Base-by-base conservation (phyloP, 2,113 vertebrate genomes). In the Psittacus erithacus region DNA sequence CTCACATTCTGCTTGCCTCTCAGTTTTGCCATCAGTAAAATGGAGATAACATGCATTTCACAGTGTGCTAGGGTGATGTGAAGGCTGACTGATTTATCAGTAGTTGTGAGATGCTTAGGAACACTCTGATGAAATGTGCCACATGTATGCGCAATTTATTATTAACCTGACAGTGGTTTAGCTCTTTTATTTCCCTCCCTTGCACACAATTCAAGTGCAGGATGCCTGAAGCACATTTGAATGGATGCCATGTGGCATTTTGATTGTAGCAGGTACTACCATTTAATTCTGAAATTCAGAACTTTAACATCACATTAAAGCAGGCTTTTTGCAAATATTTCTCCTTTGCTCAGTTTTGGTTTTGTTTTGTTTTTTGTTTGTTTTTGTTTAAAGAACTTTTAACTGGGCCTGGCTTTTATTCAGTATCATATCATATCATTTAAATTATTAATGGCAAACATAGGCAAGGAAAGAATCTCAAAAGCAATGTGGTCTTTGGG, bases 41-140 rank as follows among this genome's bases (percentile, higher is more conserved):
- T 60, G 86, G 90, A 92, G 90, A 93, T 92, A 94, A 94, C 96
- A 76, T 35, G 77, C 86, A 92, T 86, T 82, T 84, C 86, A 84
- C 80, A 50, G 74, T 69, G 81, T 6, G 4, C 49, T 35, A 62
- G 77, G 88, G 88, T 57, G 74, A 94, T 91, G 91, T 79, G 88
- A 96, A 96, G 53, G 77, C 59, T 95, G 95, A 93, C 88, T 96
- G 96, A 97, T 97, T 95, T 96, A 96, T 96, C 95, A 94, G 80
- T 79, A 96, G 90, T 85, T 94, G 77, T 89, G 96, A 96, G 83
- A 94, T 92, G 81, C 75, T 91, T 85, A 94, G 92, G 71, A 93
- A 94, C 89, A 89, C 78, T 93, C 81, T 91, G 93, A 97, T 96
- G 91, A 96, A 96, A 96, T 92, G 93, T 94, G 95, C 96, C 96